Evolutionary conservation across 2,113 vertebrate species (phyloP).

Genomic region (Hoplias malabaricus): DNA sequence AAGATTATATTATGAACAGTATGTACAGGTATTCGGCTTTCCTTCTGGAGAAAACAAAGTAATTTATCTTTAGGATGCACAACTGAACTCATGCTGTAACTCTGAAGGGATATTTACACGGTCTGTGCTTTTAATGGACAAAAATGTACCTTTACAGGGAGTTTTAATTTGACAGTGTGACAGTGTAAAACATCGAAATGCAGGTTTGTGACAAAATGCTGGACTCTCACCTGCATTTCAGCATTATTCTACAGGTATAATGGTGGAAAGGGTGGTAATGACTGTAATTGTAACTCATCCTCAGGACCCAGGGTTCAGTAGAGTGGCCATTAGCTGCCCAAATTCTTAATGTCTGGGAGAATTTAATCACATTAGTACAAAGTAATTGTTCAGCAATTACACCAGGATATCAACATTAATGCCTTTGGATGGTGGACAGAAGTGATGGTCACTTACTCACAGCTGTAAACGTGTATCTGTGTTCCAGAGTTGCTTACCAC

Average conservation of each 20-base stretch:
- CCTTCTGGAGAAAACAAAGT: too few relatives aligned
- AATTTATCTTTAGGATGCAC: too few relatives aligned
- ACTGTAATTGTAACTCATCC: slow-evolving; percentile 6
- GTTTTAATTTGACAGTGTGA: too few relatives aligned
- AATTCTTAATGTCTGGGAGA: slow-evolving; percentile 10
- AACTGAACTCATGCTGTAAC: too few relatives aligned
- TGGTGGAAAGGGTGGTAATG: not conserved
- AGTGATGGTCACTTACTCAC: not conserved
- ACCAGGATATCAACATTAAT: slow-evolving; percentile 25
- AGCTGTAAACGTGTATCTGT: too few relatives aligned
- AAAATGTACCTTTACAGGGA: too few relatives aligned
- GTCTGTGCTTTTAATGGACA: too few relatives aligned
- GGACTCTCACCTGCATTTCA: not conserved
- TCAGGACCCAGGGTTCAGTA: slow-evolving; percentile 11
- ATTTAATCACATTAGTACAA: slow-evolving; percentile 16
- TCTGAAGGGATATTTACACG: too few relatives aligned
- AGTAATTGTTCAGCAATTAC: slow-evolving; percentile 52
- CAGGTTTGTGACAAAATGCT: not conserved
- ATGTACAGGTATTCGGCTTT: too few relatives aligned
- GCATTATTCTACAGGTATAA: not conserved
- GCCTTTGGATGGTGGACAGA: slow-evolving; percentile 26
- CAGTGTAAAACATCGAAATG: too few relatives aligned
- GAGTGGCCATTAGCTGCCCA: not conserved
- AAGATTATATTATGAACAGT: too few relatives aligned
- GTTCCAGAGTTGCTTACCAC: too few relatives aligned